phyloP scores from a whole-genome alignment of 2,888 invertebrate species.

The Tanaodytes sp. region DNA sequence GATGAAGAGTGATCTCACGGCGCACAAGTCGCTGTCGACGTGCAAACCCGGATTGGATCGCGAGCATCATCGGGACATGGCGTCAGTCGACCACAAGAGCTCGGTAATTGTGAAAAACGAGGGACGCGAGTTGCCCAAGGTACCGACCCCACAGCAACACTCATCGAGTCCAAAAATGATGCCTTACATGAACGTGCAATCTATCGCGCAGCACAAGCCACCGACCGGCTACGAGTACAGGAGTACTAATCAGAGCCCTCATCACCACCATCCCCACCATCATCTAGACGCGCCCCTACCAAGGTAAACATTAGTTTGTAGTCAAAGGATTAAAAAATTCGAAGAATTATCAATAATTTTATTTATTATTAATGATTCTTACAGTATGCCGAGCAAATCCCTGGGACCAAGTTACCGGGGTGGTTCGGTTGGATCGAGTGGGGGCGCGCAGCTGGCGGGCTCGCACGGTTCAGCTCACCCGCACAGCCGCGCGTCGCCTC shows the following conservation, averaged over 20 bases:
- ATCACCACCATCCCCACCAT: constrained; percentile 74
- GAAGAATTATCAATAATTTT: no score
- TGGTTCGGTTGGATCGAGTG: constrained; percentile 54
- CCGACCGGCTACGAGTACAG: constrained; percentile 69
- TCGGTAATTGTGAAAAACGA: constrained; percentile 88
- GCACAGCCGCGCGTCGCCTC: constrained; percentile 53
- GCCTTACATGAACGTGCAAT: constrained; percentile 69
- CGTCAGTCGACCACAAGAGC: constrained; percentile 81
- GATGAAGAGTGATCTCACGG: constrained; percentile 75
- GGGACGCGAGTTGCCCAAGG: constrained; percentile 76
- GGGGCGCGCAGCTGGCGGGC: constrained; percentile 68
- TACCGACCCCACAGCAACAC: constrained; percentile 73
- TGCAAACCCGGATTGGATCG: constrained; percentile 70
- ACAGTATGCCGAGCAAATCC: constrained; percentile 62
- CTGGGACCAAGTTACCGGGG: constrained; percentile 64
- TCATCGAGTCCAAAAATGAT: constrained; percentile 71
- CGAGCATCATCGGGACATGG: constrained; percentile 71
- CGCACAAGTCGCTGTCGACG: constrained; percentile 67
- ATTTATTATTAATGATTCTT: no score
- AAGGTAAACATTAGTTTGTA: no score
- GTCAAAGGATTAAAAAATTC: no score
- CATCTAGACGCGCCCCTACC: constrained; percentile 59
- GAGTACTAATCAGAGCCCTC: constrained; percentile 72
- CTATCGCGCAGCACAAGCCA: constrained; percentile 66
- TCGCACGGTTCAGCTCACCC: constrained; percentile 71